Evolutionary conservation across 2,888 invertebrate species (phyloP), one percentile per base, ranked within the genome.

Genomic region (Colostygia pectinataria): DNA sequence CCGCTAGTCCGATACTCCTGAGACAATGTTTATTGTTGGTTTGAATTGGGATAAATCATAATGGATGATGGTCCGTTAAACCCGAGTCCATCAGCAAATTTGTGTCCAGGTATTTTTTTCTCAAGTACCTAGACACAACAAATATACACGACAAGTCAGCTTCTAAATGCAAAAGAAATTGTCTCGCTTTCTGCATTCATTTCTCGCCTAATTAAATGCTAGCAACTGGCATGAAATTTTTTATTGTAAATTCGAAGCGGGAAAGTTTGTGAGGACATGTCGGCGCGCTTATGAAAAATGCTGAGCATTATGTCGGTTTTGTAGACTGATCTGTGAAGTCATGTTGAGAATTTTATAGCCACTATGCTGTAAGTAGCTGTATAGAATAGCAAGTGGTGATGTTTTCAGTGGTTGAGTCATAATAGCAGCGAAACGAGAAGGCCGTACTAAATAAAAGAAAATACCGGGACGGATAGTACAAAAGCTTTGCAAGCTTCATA

Each of bases 31-130:
- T 83, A 81, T 80, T 82, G 78, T 83, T 80, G 74, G 68, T 73
- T 78, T 75, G 76, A 80, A 81, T 80, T 76, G 63, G 73, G 81
- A 84, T 83, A 84, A 85, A 84, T 85, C 83, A 83, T 85, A 80
- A 86, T 82, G 79, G 74, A 87, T 84, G 80, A 80, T 80, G 66
- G 72, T 68, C 65, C 55, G 63, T 65, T 70, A 74, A 74, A 71
- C 74, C 70, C 74, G 75, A 75, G 81, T 80, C 69, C 63, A 67
- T 72, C 72, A 75, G 72, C 68, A 71, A 71, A 81, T 82, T 81
- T 80, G 73, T 64, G 40, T 61, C 40, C 55, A 59, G 52, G 46
- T 59, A 46, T 57, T 61, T 69, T 66, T 69, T 68, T 71, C 68
- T 65, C 60, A 66, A 68, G 61, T n/a, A 7, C 7, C 65, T 68